Evolutionary conservation across 2,888 invertebrate species (phyloP).

Genomic region (Synanthedon vespiformis): DNA sequence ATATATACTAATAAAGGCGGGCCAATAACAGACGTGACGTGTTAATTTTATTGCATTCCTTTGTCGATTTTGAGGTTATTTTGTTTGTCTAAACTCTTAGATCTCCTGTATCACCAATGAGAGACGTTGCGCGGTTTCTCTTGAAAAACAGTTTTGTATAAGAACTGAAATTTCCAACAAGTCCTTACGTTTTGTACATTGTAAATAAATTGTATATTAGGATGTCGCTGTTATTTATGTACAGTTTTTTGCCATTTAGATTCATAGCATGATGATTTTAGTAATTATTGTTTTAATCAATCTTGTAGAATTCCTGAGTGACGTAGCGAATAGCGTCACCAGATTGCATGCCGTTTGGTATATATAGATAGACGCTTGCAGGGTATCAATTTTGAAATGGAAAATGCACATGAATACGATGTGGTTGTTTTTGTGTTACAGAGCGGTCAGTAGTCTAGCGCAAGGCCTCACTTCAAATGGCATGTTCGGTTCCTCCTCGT

Average conservation of each 20-base stretch:
- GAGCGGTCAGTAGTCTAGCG: conserved; percentile 66
- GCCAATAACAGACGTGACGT: too few relatives aligned
- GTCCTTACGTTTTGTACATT: conserved; percentile 17
- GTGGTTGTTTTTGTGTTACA: conserved; percentile 37
- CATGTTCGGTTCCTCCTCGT: conserved; percentile 84
- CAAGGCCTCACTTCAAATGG: conserved; percentile 76
- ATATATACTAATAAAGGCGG: too few relatives aligned
- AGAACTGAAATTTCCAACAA: not conserved
- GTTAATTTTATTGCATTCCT: too few relatives aligned
- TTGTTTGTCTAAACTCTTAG: too few relatives aligned
- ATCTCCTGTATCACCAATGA: too few relatives aligned
- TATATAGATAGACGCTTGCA: not conserved
- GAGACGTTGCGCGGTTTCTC: too few relatives aligned
- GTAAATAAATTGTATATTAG: conserved; percentile 39
- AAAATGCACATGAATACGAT: not conserved
- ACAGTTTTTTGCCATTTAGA: conserved; percentile 24
- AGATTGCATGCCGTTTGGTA: too few relatives aligned
- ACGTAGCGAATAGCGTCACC: too few relatives aligned
- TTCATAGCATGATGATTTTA: conserved; percentile 1
- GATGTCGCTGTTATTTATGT: conserved; percentile 28
- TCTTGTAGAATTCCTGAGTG: too few relatives aligned
- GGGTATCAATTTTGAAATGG: conserved; percentile 21
- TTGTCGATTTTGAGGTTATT: too few relatives aligned
- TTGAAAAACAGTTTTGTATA: too few relatives aligned
- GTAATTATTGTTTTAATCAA: not conserved